Evolutionary conservation across 2,113 vertebrate species (phyloP).

Genomic region (Melanostigma gelatinosum): DNA sequence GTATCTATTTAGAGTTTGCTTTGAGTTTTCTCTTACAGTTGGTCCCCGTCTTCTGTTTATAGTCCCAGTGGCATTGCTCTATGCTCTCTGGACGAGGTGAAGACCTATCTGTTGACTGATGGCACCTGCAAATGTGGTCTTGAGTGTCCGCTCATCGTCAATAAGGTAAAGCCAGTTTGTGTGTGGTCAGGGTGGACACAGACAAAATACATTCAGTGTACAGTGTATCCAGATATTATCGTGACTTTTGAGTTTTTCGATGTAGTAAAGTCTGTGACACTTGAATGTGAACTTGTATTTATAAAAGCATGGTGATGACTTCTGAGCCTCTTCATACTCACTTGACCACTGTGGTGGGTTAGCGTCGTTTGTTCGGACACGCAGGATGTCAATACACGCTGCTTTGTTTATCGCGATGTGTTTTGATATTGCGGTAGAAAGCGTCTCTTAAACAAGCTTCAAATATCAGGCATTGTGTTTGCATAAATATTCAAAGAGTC

Average conservation of each 20-base stretch:
- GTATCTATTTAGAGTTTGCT: background rate
- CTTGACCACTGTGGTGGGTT: background rate
- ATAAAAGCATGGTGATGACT: background rate
- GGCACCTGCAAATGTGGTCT: slow-evolving; percentile 94
- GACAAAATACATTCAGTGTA: background rate
- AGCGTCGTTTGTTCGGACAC: background rate
- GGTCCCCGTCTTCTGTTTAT: slow-evolving; percentile 3
- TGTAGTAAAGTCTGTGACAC: background rate
- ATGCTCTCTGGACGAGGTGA: slow-evolving; percentile 90
- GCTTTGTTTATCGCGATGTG: background rate
- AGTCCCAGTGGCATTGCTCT: slow-evolving; percentile 90
- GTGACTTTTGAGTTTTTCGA: background rate
- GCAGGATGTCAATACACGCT: background rate
- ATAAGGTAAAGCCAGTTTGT: slow-evolving; percentile 83
- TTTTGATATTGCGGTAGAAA: background rate
- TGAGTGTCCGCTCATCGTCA: slow-evolving; percentile 90
- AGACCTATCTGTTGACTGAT: slow-evolving; percentile 89
- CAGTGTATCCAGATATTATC: background rate
- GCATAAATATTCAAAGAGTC: background rate
- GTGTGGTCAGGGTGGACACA: background rate
- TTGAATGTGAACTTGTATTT: background rate
- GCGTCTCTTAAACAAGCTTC: background rate
- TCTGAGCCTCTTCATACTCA: background rate
- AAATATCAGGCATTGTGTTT: background rate
- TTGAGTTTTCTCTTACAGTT: slow-evolving; percentile 9